These are phyloP conservation scores for Nesometra sesokonis DNA, from an alignment of 35 echinoderm and acorn worm species.

Conservation along the genomic window DNA sequence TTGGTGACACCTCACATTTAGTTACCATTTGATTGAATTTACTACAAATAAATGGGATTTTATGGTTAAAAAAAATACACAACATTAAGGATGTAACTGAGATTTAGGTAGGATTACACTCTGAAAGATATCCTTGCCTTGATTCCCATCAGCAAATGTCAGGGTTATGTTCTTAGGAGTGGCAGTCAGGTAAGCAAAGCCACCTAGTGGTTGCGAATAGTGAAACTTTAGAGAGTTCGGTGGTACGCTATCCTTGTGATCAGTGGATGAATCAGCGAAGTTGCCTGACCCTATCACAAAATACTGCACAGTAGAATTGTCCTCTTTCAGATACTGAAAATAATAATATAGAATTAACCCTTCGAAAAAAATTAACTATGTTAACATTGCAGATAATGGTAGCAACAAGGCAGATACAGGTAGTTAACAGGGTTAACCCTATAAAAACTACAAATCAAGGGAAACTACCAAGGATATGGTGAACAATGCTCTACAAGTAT, in stretches of 20 bases:
- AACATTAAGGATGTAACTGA: not conserved
- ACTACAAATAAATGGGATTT: too few relatives aligned
- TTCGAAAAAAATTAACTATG: too few relatives aligned
- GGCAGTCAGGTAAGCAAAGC: slow-evolving; percentile 44
- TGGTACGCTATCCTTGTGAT: slow-evolving; percentile 45
- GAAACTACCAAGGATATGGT: too few relatives aligned
- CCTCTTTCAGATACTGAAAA: slow-evolving; percentile 63
- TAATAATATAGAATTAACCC: not conserved
- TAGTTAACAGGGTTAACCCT: too few relatives aligned
- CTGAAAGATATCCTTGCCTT: slow-evolving; percentile 46
- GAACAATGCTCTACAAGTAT: too few relatives aligned
- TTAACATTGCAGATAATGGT: too few relatives aligned
- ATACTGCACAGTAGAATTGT: slow-evolving; percentile 52
- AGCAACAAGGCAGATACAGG: too few relatives aligned
- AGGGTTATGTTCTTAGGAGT: slow-evolving; percentile 33
- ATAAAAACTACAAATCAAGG: too few relatives aligned
- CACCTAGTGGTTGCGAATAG: slow-evolving; percentile 42
- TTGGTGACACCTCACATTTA: too few relatives aligned
- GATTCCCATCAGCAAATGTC: slow-evolving; percentile 38
- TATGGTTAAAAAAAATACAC: too few relatives aligned
- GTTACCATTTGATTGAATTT: too few relatives aligned
- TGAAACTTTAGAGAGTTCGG: slow-evolving; percentile 45
- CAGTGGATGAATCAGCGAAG: slow-evolving; percentile 47
- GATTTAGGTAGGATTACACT: slow-evolving; percentile 45
- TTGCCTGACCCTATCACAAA: slow-evolving; percentile 83